Percentiles rank a stretch among this genome's conserved stretches.
phyloP scores from a whole-genome alignment of 2,113 vertebrate species.

The Tachycineta bicolor region DNA sequence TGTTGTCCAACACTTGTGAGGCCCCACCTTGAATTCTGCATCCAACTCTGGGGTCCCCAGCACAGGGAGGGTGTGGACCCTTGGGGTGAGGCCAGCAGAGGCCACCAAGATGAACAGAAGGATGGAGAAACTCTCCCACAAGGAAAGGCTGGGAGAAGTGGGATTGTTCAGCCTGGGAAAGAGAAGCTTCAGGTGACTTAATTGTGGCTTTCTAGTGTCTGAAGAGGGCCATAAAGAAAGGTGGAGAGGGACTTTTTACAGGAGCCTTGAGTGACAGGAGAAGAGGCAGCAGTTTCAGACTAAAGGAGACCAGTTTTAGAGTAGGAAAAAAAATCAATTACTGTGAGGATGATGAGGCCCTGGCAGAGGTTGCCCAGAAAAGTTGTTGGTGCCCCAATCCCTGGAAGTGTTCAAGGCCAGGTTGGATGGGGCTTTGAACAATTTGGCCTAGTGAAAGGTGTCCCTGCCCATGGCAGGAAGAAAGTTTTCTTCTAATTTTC shows the following conservation, averaged over 20 bases:
- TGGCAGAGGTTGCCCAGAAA: not conserved
- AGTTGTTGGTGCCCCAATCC: not conserved
- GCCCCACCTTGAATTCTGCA: too few relatives aligned
- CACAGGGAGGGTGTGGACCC: not conserved
- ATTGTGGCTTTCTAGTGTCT: not conserved
- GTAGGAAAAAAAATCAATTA: not conserved
- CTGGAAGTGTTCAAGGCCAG: not conserved
- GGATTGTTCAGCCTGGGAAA: not conserved
- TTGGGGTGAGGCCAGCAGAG: not conserved
- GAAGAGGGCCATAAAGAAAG: not conserved
- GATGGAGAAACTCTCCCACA: not conserved
- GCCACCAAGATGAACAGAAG: not conserved
- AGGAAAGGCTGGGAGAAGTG: not conserved
- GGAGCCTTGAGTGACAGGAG: not conserved
- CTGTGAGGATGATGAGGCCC: not conserved
- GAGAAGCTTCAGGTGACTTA: not conserved
- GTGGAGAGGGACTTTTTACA: not conserved
- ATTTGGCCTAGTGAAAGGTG: not conserved
- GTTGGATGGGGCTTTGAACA: fast-evolving
- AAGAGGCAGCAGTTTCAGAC: not conserved
- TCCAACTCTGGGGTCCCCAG: fast-evolving
- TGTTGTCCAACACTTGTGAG: not conserved
- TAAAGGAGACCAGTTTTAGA: not conserved
- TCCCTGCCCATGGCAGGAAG: not conserved
- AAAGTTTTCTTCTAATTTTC: too few relatives aligned